Evolutionary conservation across 2,888 invertebrate species (phyloP).

Genomic region (Caenorhabditis virilis): DNA sequence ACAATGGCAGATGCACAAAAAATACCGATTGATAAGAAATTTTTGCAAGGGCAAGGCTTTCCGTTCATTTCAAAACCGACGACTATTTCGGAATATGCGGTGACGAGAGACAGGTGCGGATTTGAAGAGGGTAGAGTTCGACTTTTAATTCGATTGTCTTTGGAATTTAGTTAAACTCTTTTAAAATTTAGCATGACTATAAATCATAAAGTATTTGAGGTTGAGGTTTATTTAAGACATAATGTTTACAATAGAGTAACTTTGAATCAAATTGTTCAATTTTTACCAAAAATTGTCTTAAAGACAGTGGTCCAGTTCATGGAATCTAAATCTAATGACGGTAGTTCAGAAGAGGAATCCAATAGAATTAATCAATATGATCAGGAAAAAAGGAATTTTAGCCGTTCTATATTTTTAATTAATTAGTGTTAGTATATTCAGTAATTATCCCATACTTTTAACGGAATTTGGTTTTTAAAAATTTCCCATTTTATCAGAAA

Average conservation of each 20-base stretch:
- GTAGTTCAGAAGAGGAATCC: too few species aligned
- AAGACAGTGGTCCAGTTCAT: too few species aligned
- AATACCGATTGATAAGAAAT: not conserved
- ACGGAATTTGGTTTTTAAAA: not conserved
- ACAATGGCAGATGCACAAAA: too few species aligned
- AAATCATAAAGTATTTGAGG: not conserved
- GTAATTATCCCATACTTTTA: too few species aligned
- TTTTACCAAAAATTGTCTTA: not conserved
- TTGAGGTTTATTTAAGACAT: not conserved
- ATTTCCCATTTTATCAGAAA: too few species aligned
- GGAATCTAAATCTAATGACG: too few species aligned
- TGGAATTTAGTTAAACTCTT: not conserved
- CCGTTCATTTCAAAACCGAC: slow-evolving; percentile 1
- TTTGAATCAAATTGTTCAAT: not conserved
- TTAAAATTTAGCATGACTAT: not conserved
- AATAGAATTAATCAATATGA: too few species aligned
- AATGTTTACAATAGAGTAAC: not conserved
- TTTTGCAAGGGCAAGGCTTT: not conserved
- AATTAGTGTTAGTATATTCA: too few species aligned
- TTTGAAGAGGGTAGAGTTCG: not conserved
- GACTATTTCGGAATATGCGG: not conserved
- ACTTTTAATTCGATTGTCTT: not conserved
- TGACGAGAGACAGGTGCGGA: not conserved
- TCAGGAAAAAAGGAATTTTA: too few species aligned
- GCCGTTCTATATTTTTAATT: too few species aligned